Evolutionary conservation across 2,888 invertebrate genomes (phyloP).

Genomic region (Neoaliturus tenellus): DNA sequence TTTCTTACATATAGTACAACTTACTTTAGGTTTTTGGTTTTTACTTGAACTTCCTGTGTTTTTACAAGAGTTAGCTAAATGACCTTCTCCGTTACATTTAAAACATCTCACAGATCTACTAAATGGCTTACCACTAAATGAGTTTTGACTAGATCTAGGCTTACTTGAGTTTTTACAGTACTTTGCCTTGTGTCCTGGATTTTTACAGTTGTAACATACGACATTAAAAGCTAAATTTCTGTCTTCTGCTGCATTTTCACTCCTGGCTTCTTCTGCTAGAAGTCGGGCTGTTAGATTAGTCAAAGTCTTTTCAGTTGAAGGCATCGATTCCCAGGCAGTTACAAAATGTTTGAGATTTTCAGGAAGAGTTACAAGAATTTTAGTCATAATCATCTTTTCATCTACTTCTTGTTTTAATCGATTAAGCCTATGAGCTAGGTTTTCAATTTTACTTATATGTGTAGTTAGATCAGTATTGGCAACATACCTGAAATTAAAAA

Average conservation of each 20-base stretch:
- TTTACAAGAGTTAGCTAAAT: constrained; percentile 6
- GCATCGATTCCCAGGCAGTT: not conserved
- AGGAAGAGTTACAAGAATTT: not conserved
- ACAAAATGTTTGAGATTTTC: not conserved
- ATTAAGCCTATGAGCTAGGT: not conserved
- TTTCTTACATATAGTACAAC: constrained; percentile 4
- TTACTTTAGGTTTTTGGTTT: not conserved
- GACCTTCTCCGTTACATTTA: not conserved
- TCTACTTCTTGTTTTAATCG: not conserved
- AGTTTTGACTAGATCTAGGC: not conserved
- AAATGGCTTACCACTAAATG: not conserved
- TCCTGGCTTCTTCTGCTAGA: not conserved
- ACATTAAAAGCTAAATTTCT: not conserved
- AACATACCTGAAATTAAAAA: not conserved
- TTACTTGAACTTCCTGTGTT: too few relatives aligned
- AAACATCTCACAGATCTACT: not conserved
- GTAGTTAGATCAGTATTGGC: not conserved
- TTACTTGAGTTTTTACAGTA: not conserved
- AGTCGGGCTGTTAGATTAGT: not conserved
- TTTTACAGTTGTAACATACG: not conserved
- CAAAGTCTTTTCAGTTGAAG: not conserved
- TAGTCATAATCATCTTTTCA: not conserved
- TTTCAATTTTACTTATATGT: not conserved
- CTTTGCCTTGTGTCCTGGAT: not conserved
- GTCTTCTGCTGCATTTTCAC: not conserved